phyloP scores from a whole-genome alignment of 2,113 vertebrate species.

The Pithys albifrons region DNA sequence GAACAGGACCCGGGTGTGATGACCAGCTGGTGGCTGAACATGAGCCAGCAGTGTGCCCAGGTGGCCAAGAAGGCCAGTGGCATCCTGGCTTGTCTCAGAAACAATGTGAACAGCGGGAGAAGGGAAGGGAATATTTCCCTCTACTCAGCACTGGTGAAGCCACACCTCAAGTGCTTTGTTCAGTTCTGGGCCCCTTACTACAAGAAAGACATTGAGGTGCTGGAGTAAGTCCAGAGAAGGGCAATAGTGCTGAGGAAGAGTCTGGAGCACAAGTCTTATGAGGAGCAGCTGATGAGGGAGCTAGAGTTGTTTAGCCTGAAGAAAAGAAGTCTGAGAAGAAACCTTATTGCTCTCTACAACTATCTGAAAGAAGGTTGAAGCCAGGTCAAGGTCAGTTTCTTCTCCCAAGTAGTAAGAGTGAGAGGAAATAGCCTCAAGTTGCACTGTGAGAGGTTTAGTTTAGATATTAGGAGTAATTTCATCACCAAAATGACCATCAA shows the following conservation, averaged over 20 bases:
- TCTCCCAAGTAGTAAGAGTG: not conserved
- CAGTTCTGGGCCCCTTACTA: not conserved
- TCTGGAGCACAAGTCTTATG: not conserved
- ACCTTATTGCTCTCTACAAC: not conserved
- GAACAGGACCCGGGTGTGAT: accelerated
- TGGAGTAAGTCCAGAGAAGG: accelerated
- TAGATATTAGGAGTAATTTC: not conserved
- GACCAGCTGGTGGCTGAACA: not conserved
- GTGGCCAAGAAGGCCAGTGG: not conserved
- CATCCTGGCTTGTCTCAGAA: not conserved
- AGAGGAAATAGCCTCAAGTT: not conserved
- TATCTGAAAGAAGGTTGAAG: not conserved
- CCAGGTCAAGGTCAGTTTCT: not conserved
- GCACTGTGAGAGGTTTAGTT: too few species aligned
- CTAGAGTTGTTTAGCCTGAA: not conserved
- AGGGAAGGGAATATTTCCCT: not conserved
- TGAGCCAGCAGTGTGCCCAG: not conserved
- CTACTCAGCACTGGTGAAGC: accelerated
- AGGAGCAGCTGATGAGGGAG: not conserved
- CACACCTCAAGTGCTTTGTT: not conserved
- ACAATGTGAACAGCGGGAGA: too few species aligned
- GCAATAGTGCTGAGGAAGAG: not conserved
- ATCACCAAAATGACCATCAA: not conserved
- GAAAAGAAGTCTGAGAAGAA: not conserved
- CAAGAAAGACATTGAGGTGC: not conserved